These are phyloP conservation scores for Megalops cyprinoides DNA, from an alignment of 2,797 vertebrate species.

Conservation along the genomic window DNA sequence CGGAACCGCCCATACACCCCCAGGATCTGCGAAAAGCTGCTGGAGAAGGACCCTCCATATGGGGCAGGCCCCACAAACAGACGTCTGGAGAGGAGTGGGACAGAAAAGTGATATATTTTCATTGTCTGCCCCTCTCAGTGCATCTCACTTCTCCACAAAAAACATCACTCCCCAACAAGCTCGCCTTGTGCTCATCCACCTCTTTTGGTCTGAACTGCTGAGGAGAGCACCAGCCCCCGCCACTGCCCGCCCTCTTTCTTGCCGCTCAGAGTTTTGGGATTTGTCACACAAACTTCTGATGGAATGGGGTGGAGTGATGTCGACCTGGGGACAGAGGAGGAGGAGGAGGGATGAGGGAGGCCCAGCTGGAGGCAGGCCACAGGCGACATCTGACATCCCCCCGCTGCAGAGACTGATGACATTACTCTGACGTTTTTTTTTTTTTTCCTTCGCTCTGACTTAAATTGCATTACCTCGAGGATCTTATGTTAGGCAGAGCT, in stretches of 20 bases:
- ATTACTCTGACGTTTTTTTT: constrained; percentile 76
- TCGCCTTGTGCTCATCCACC: neutral
- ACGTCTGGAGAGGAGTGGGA: neutral
- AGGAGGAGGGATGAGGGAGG: constrained; percentile 64
- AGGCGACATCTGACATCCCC: constrained; percentile 79
- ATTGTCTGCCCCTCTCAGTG: neutral
- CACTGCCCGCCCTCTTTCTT: too few species aligned
- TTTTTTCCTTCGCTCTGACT: too few species aligned
- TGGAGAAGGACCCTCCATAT: neutral
- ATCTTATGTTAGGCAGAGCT: constrained; percentile 73
- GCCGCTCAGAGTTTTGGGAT: constrained; percentile 48
- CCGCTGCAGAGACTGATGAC: constrained; percentile 82
- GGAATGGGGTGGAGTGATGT: constrained; percentile 46
- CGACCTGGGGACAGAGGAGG: constrained; percentile 43
- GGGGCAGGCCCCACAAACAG: neutral
- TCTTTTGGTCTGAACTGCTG: neutral
- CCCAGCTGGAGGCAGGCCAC: constrained; percentile 75
- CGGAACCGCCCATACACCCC: constrained; percentile 38
- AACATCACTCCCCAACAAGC: neutral
- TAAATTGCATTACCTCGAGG: constrained; percentile 75
- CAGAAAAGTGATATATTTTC: neutral
- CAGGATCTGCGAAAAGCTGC: constrained; percentile 19
- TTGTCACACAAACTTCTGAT: constrained; percentile 28
- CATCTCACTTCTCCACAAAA: neutral
- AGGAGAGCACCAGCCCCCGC: constrained; percentile 32